Evolutionary conservation across 1,140 invertebrate genomes (phyloP).

Genomic region (Aricia agestis): DNA sequence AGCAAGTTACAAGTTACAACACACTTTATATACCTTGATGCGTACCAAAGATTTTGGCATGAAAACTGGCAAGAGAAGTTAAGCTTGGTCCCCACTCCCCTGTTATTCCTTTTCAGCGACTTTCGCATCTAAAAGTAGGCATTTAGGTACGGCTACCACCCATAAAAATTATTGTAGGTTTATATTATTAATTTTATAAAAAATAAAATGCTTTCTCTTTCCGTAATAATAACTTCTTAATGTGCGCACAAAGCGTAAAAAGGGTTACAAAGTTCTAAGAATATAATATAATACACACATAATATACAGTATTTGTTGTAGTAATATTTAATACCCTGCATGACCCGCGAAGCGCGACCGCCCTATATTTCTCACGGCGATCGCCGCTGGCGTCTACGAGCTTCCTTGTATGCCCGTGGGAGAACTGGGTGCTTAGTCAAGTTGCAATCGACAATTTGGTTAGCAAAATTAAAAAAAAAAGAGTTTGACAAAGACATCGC

Average conservation of each 20-base stretch:
- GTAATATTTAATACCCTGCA: constrained; percentile 6
- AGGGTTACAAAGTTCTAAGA: not conserved
- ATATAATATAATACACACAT: not conserved
- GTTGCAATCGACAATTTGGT: too few species aligned
- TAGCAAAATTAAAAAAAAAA: too few species aligned
- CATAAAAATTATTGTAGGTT: not conserved
- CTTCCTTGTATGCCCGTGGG: constrained; percentile 26
- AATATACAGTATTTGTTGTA: not conserved
- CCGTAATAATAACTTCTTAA: not conserved
- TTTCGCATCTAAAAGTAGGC: too few species aligned
- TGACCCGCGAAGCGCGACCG: constrained; percentile 52
- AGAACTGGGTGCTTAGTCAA: constrained; percentile 15
- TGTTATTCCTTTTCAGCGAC: too few species aligned
- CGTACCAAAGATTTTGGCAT: too few species aligned
- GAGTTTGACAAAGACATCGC: too few species aligned
- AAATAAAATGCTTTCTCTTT: not conserved
- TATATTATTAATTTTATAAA: not conserved
- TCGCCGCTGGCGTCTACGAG: constrained; percentile 26
- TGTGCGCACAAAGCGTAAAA: not conserved
- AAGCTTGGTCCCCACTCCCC: too few species aligned
- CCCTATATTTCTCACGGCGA: constrained; percentile 62
- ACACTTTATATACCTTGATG: too few species aligned
- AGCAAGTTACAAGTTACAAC: too few species aligned
- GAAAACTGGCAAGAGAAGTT: too few species aligned
- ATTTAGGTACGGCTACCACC: not conserved